A percentile compares a stretch with the other conserved stretches of the same genome.
These are phyloP conservation scores for Ennomos erosarius DNA, from an alignment of 2,888 invertebrate species.

Conservation along the genomic window DNA sequence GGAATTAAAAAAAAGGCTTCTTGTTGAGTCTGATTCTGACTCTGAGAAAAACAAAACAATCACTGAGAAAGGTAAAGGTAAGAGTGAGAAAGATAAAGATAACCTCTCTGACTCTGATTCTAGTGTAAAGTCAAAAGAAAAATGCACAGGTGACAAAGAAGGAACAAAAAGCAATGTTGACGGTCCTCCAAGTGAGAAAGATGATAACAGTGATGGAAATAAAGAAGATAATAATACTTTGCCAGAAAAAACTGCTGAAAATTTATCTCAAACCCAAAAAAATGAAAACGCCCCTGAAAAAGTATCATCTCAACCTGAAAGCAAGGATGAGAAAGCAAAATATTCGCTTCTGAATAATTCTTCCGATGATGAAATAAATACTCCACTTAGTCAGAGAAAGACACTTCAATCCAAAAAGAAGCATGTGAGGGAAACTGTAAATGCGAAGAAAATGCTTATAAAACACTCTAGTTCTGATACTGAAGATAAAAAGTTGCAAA, in stretches of 20 bases:
- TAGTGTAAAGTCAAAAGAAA: slow-evolving; percentile 9
- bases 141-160: not conserved
- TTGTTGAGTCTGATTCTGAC: not conserved
- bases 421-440: slow-evolving; percentile 65
- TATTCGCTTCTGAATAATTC: slow-evolving; percentile 28
- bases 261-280: slow-evolving; percentile 4
- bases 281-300: slow-evolving; percentile 27
- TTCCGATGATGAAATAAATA: slow-evolving; percentile 28
- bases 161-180: slow-evolving; percentile 12
- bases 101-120: slow-evolving; percentile 4
- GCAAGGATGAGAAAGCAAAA: slow-evolving; percentile 21
- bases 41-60: not conserved
- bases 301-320: not conserved
- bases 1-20: not conserved
- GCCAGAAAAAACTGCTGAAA: slow-evolving; percentile 10
- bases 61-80: not conserved
- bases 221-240: not conserved
- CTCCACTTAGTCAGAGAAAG: slow-evolving; percentile 36
- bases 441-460: slow-evolving; percentile 69
- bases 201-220: slow-evolving; percentile 3
- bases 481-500: slow-evolving; percentile 62
- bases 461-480: slow-evolving; percentile 71
- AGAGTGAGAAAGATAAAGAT: too few species aligned
- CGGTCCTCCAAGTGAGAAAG: slow-evolving; percentile 21
- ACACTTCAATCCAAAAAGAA: slow-evolving; percentile 52